phyloP scores from a whole-genome alignment of 2,797 vertebrate species.

The Siniperca scherzeri region DNA sequence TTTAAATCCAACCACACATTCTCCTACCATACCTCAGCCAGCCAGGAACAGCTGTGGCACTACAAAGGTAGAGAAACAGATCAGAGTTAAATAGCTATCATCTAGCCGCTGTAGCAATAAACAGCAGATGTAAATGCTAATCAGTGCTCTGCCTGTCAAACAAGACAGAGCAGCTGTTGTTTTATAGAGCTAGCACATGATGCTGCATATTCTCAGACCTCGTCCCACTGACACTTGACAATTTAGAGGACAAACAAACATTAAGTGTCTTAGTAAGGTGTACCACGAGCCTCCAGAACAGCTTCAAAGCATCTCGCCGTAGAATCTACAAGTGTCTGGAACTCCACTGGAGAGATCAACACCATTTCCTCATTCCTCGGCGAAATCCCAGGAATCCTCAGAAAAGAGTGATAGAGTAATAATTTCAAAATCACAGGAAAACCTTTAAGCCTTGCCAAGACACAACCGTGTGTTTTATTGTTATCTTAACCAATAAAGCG shows the following conservation, averaged over 20 bases:
- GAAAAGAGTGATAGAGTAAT: too few species aligned
- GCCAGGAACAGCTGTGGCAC: slow-evolving; percentile 14
- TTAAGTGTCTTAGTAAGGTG: too few species aligned
- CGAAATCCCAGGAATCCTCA: too few species aligned
- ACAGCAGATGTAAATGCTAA: slow-evolving; percentile 50
- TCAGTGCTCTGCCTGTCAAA: slow-evolving; percentile 47
- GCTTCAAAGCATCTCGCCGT: not conserved
- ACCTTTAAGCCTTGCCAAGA: not conserved
- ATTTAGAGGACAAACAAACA: too few species aligned
- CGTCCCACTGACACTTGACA: slow-evolving; percentile 12
- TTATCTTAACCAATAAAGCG: not conserved
- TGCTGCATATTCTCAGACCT: slow-evolving; percentile 15
- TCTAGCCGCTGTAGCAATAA: slow-evolving; percentile 27
- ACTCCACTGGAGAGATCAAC: not conserved
- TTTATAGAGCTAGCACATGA: slow-evolving; percentile 29
- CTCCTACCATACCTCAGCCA: not conserved
- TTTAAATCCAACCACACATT: slow-evolving; percentile 1
- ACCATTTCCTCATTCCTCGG: not conserved
- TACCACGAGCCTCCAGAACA: not conserved
- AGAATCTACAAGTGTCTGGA: not conserved
- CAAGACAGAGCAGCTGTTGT: slow-evolving; percentile 56
- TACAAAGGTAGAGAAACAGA: slow-evolving; percentile 27
- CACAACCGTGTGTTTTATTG: not conserved
- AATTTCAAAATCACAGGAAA: too few species aligned
- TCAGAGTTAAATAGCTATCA: slow-evolving; percentile 40